These are phyloP conservation scores for Casuarius casuarius DNA, from an alignment of 2,113 vertebrate species.

Conservation along the genomic window DNA sequence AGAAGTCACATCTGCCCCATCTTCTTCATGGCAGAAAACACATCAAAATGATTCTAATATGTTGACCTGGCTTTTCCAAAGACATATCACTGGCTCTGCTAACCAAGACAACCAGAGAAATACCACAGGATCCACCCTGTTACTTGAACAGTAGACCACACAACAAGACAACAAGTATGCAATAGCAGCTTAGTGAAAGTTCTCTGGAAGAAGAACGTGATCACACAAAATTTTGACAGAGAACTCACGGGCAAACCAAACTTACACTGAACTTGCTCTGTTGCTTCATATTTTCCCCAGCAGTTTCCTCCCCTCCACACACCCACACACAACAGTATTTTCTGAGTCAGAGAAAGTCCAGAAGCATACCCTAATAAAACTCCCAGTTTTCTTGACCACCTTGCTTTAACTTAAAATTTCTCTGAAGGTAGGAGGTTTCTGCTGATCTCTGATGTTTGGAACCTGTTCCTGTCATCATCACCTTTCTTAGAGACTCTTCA, in stretches of 20 bases:
- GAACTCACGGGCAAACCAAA: not conserved
- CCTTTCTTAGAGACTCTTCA: slow-evolving; percentile 47
- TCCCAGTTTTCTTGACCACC: not conserved
- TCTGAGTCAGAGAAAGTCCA: not conserved
- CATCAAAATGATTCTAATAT: not conserved
- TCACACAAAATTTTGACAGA: not conserved
- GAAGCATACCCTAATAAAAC: not conserved
- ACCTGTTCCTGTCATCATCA: slow-evolving; percentile 60
- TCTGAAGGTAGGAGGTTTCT: slow-evolving; percentile 39
- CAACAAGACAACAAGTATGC: not conserved
- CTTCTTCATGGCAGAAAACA: not conserved
- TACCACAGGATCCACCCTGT: not conserved
- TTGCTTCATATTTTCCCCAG: not conserved
- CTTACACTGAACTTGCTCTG: not conserved
- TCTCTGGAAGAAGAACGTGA: not conserved
- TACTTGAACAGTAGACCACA: not conserved
- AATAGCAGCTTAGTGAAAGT: not conserved
- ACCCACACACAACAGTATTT: not conserved
- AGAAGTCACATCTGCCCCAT: too few relatives aligned
- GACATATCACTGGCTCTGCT: not conserved
- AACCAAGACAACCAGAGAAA: not conserved
- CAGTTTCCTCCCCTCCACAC: not conserved
- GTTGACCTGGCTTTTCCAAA: not conserved
- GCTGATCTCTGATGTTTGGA: slow-evolving; percentile 31
- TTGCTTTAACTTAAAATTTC: slow-evolving; percentile 35